Percentiles rank a stretch among this genome's conserved stretches.
Evolutionary conservation across 2,797 vertebrate species (phyloP).

Genomic region (Alca torda): DNA sequence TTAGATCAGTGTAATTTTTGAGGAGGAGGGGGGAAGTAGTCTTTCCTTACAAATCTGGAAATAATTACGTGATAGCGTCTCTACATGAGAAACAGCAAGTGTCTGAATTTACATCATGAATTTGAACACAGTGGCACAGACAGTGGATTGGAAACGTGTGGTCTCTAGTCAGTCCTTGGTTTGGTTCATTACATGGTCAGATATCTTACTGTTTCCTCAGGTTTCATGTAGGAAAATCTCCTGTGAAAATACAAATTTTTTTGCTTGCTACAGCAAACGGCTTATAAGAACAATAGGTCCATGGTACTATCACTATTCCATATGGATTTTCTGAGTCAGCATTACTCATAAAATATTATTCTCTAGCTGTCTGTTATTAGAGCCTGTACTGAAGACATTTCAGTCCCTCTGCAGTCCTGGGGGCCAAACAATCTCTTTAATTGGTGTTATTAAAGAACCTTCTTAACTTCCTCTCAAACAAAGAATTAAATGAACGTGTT

Average conservation of each 20-base stretch:
- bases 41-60: background rate
- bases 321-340: background rate
- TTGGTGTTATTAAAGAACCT: background rate
- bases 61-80: background rate
- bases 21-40: background rate
- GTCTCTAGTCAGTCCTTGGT: background rate
- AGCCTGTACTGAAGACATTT: background rate
- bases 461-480: background rate
- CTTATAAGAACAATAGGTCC: background rate
- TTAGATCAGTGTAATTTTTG: background rate
- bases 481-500: background rate
- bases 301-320: background rate
- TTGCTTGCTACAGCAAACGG: fast-evolving
- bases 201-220: background rate
- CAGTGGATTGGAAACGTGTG: background rate
- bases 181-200: background rate
- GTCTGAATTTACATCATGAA: background rate
- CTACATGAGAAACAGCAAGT: background rate
- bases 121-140: background rate
- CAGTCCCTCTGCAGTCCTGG: background rate
- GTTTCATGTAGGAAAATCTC: background rate
- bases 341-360: background rate
- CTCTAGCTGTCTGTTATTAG: background rate
- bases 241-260: background rate
- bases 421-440: background rate